A percentile compares a stretch with the other conserved stretches of the same genome.
Evolutionary conservation across 2,113 vertebrate species (phyloP).

Genomic region (Pelmatolapia mariae): DNA sequence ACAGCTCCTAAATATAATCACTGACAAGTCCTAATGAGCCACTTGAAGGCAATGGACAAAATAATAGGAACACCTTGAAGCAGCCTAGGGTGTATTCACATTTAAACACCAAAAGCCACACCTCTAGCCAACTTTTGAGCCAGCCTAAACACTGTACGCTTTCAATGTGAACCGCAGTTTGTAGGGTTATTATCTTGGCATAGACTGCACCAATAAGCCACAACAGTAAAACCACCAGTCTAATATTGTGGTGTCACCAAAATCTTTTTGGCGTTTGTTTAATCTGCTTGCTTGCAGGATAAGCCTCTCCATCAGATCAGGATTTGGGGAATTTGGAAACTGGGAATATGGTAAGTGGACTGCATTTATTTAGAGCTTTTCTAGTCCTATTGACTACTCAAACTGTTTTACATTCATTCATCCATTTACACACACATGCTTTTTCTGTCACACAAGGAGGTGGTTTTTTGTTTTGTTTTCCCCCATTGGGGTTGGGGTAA

Average conservation of each 20-base stretch:
- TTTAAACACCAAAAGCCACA: neutral
- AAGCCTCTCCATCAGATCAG: neutral
- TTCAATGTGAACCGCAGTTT: neutral
- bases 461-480: rapidly evolving
- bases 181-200: neutral
- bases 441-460: neutral
- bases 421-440: neutral
- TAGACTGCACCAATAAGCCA: neutral
- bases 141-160: neutral
- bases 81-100: neutral
- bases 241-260: neutral
- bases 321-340: neutral
- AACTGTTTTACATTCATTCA: neutral
- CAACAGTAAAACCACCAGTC: neutral
- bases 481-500: neutral
- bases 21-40: neutral
- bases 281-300: neutral
- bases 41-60: neutral
- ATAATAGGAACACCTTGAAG: neutral
- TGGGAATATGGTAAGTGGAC: neutral
- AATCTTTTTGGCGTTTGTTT: neutral
- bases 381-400: neutral
- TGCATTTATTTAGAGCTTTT: neutral
- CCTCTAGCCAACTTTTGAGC: neutral
- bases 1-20: neutral